Conservation (phyloP, 1,140 invertebrate species). For the Drosophila repletoides region DNA sequence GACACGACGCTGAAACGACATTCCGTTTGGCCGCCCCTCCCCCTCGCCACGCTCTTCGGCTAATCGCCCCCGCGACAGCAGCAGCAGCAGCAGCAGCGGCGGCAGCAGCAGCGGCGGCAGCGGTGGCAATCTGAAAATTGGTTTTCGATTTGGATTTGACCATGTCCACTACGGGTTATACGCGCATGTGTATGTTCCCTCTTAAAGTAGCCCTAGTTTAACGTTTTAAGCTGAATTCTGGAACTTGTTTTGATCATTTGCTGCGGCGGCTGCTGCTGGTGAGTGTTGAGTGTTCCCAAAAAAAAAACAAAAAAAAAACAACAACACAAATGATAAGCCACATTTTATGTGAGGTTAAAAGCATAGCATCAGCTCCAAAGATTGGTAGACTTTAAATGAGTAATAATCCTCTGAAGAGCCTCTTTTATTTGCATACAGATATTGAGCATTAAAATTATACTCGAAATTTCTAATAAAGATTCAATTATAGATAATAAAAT, state of each 20-base stretch:
- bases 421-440: slow-evolving; percentile 6
- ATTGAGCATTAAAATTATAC: slow-evolving; percentile 1
- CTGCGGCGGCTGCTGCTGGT: slow-evolving; percentile 29
- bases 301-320: neutral
- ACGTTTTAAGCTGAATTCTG: neutral
- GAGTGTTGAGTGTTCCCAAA: slow-evolving; percentile 4
- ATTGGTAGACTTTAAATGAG: slow-evolving; percentile 30
- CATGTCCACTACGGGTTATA: too few species aligned
- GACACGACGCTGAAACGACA: slow-evolving; percentile 60
- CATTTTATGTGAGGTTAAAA: slow-evolving; percentile 43
- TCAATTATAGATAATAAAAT: neutral
- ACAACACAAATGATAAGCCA: slow-evolving; percentile 46
- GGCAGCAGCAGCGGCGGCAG: too few species aligned
- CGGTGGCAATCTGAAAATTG: slow-evolving; percentile 63
- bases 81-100: too few species aligned
- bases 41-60: slow-evolving; percentile 12
- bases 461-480: neutral
- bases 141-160: slow-evolving; percentile 65
- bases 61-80: slow-evolving; percentile 11
- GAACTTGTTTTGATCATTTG: slow-evolving; percentile 41
- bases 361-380: neutral
- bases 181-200: slow-evolving; percentile 5
- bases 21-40: slow-evolving; percentile 29
- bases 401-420: slow-evolving; percentile 21
- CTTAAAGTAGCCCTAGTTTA: slow-evolving; percentile 33